A percentile compares a stretch with the other conserved stretches of the same genome.
Evolutionary conservation across 1,140 invertebrate species (phyloP).

Genomic region (Copidosoma floridanum): DNA sequence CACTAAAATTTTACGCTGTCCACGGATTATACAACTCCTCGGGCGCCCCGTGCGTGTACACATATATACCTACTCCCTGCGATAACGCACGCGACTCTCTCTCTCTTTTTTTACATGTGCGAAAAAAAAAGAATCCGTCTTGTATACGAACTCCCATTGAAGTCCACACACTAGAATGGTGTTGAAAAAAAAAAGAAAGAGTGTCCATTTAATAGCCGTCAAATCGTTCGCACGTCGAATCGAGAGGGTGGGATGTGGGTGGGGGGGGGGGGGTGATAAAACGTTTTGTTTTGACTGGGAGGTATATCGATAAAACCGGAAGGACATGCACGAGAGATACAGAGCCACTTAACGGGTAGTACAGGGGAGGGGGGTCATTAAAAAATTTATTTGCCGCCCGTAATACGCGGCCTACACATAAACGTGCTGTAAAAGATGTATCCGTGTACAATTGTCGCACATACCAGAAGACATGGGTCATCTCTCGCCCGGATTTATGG

Average conservation of each 20-base stretch:
- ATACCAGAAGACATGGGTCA: slow-evolving; percentile 43
- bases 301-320: slow-evolving; percentile 25
- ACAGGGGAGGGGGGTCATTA: neutral
- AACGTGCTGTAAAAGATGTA: slow-evolving; percentile 23
- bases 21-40: too few relatives aligned
- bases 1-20: slow-evolving; percentile 29
- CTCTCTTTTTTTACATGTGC: neutral
- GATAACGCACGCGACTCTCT: too few relatives aligned
- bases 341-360: neutral
- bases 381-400: slow-evolving; percentile 25
- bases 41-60: too few relatives aligned
- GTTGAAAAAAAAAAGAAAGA: neutral
- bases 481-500: slow-evolving; percentile 35
- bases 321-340: slow-evolving; percentile 26
- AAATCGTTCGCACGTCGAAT: neutral
- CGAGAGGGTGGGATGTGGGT: too few relatives aligned
- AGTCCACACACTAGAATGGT: too few relatives aligned
- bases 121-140: too few relatives aligned
- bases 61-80: too few relatives aligned
- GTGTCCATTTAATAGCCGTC: slow-evolving; percentile 8
- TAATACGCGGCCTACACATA: slow-evolving; percentile 27
- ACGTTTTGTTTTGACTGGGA: slow-evolving; percentile 20
- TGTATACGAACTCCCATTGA: too few relatives aligned
- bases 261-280: too few relatives aligned
- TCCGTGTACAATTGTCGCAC: slow-evolving; percentile 22